Conservation (phyloP, 2,797 vertebrate genomes). For the Neosalanx taihuensis region DNA sequence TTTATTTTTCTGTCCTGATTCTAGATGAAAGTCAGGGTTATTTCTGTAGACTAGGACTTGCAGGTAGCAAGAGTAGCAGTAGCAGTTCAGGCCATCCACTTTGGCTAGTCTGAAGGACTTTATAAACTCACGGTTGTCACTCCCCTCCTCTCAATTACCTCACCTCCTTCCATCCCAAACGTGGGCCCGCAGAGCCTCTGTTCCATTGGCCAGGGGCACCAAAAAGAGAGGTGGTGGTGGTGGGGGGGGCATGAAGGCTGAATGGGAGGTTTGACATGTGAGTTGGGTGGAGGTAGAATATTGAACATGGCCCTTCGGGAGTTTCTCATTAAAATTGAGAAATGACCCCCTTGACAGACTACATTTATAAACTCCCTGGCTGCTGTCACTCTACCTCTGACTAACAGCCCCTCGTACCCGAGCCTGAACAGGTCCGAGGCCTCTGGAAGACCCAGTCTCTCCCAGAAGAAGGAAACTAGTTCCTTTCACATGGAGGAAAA, state of each 20-base stretch:
- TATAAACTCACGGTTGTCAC: not conserved
- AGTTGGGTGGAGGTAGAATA: not conserved
- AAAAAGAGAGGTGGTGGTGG: not conserved
- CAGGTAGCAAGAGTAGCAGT: not conserved
- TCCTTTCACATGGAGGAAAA: not conserved
- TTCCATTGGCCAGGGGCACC: not conserved
- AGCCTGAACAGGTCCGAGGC: too few relatives aligned
- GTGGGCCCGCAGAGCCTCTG: not conserved
- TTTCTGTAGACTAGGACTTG: not conserved
- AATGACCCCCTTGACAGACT: not conserved
- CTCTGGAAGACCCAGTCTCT: not conserved
- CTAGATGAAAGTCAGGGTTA: too few relatives aligned
- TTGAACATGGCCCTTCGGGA: not conserved
- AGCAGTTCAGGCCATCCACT: too few relatives aligned
- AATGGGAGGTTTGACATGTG: too few relatives aligned
- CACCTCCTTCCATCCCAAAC: not conserved
- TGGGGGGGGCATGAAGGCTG: too few relatives aligned
- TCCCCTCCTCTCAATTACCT: not conserved
- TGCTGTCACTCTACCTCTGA: not conserved
- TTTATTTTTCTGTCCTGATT: too few relatives aligned
- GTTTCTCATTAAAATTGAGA: slow-evolving; percentile 1
- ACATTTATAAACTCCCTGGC: not conserved
- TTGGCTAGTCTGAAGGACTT: not conserved
- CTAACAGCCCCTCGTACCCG: not conserved
- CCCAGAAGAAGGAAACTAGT: not conserved